Evolutionary conservation across 2,113 vertebrate genomes (phyloP).

Genomic region (Nymphicus hollandicus): DNA sequence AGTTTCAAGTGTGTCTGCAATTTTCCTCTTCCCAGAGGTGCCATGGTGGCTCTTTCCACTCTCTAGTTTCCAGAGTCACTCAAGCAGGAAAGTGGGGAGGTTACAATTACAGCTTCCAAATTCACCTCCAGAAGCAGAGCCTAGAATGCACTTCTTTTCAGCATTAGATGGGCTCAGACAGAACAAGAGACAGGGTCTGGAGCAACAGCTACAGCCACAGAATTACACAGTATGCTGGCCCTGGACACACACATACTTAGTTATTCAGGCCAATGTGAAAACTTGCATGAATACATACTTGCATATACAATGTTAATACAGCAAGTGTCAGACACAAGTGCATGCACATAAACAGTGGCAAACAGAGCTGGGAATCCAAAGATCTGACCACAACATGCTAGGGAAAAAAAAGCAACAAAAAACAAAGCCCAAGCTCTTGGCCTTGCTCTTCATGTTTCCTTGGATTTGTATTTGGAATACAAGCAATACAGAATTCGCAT

Average conservation of each 20-base stretch:
- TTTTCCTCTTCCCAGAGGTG: neutral
- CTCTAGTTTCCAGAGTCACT: neutral
- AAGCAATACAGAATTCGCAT: slow-evolving; percentile 84
- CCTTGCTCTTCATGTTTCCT: slow-evolving; percentile 49
- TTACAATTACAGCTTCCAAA: neutral
- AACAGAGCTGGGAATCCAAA: neutral
- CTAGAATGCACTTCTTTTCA: neutral
- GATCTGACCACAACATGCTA: neutral
- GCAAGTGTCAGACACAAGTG: neutral
- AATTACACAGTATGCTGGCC: neutral
- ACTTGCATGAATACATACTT: neutral
- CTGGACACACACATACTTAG: neutral
- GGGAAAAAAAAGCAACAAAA: fast-evolving
- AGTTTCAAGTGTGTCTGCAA: neutral
- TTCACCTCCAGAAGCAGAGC: neutral
- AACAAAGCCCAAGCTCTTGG: neutral
- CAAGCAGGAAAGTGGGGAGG: neutral
- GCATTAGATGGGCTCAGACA: fast-evolving
- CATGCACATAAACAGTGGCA: neutral
- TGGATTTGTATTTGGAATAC: slow-evolving; percentile 81
- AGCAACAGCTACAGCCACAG: neutral
- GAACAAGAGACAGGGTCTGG: neutral
- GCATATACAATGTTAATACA: neutral
- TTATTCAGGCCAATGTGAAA: neutral
- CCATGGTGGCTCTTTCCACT: neutral